Conservation (phyloP, 2,797 vertebrate genomes). For the Chrosomus eos region DNA sequence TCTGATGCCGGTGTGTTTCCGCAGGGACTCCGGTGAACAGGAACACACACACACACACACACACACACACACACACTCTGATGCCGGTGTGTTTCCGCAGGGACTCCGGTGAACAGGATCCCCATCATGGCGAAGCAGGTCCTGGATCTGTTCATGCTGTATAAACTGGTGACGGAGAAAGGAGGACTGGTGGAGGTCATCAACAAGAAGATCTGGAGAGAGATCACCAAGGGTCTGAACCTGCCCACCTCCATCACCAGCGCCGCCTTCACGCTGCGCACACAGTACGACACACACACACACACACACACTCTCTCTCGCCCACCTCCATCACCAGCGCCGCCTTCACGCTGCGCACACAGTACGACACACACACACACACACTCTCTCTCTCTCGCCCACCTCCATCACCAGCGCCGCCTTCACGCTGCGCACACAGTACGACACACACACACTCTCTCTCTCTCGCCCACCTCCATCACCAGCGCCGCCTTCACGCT, state of each 20-base stretch:
- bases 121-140: conserved; percentile 92
- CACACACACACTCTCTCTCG: not conserved
- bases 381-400: too few relatives aligned
- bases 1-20: too few relatives aligned
- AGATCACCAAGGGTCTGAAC: conserved; percentile 88
- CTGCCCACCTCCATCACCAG: conserved; percentile 91
- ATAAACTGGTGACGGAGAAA: conserved; percentile 88
- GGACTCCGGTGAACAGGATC: conserved; percentile 88
- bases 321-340: not conserved
- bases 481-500: too few relatives aligned
- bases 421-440: not conserved
- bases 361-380: not conserved
- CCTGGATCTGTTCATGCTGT: conserved; percentile 87
- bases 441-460: not conserved
- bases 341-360: not conserved
- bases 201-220: conserved; percentile 91
- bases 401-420: not conserved
- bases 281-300: conserved; percentile 77
- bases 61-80: too few relatives aligned
- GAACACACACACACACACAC: too few relatives aligned
- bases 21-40: too few relatives aligned
- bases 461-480: too few relatives aligned
- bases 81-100: conserved; percentile 62
- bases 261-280: conserved; percentile 86
- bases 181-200: conserved; percentile 70